These are phyloP conservation scores for Elgaria multicarinata DNA, from an alignment of 2,113 vertebrate genomes.

Conservation along the genomic window DNA sequence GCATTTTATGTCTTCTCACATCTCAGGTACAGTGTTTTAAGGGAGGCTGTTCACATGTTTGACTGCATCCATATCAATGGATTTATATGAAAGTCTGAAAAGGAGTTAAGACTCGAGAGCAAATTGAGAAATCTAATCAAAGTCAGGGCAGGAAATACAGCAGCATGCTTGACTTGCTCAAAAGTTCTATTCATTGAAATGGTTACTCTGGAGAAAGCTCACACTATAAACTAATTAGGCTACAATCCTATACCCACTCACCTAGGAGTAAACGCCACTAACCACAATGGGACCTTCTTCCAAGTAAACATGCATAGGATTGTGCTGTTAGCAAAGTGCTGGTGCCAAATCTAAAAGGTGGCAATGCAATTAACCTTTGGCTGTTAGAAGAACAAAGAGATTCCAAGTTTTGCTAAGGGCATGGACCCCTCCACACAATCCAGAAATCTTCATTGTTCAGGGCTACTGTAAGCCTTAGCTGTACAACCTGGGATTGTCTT, in stretches of 20 bases:
- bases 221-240: not conserved
- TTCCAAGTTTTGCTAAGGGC: not conserved
- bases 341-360: not conserved
- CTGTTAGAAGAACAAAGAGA: not conserved
- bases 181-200: not conserved
- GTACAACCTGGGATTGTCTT: not conserved
- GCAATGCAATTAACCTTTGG: not conserved
- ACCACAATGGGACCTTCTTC: not conserved
- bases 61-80: slow-evolving; percentile 3
- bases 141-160: not conserved
- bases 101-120: not conserved
- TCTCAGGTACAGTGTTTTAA: not conserved
- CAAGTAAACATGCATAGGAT: not conserved
- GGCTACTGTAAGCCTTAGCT: not conserved
- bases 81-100: not conserved
- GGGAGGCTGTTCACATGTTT: not conserved
- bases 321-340: slow-evolving; percentile 17
- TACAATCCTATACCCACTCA: not conserved
- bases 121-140: not conserved
- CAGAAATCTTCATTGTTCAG: not conserved
- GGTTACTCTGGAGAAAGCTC: not conserved
- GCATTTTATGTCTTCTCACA: not conserved
- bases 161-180: not conserved
- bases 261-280: not conserved
- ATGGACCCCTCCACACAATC: too few relatives aligned